These are phyloP conservation scores for Synanthedon andrenaeformis DNA, from an alignment of 2,888 invertebrate species.

Conservation along the genomic window DNA sequence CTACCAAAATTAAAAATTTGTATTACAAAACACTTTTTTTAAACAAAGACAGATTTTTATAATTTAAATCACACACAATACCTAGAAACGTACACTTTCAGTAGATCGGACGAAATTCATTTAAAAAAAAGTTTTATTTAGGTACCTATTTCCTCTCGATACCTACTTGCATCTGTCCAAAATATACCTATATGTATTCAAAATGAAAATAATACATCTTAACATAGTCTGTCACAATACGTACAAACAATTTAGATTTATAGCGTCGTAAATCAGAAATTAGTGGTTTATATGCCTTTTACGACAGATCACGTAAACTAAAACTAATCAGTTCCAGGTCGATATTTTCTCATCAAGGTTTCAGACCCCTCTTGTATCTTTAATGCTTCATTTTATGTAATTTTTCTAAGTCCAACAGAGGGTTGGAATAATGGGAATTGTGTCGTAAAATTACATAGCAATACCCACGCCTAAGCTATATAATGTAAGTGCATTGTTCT, in stretches of 20 bases:
- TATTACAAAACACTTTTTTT: too few relatives aligned
- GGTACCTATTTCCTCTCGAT: too few relatives aligned
- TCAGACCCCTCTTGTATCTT: constrained; percentile 17
- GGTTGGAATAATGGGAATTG: constrained; percentile 23
- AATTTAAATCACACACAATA: too few relatives aligned
- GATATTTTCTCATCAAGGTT: constrained; percentile 30
- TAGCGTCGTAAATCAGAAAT: constrained; percentile 51
- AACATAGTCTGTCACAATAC: constrained; percentile 26
- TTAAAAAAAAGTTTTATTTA: too few relatives aligned
- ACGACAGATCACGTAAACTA: constrained; percentile 35
- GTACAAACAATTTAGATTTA: constrained; percentile 46
- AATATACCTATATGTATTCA: too few relatives aligned
- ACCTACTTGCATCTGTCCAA: too few relatives aligned
- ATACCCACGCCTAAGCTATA: constrained; percentile 7
- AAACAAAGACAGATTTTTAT: too few relatives aligned
- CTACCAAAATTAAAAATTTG: too few relatives aligned
- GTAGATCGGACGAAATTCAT: too few relatives aligned
- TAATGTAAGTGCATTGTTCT: constrained; percentile 9
- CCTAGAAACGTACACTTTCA: too few relatives aligned
- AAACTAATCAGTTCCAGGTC: constrained; percentile 39
- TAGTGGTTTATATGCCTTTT: constrained; percentile 42
- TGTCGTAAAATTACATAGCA: constrained; percentile 13
- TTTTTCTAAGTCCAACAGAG: constrained; percentile 9
- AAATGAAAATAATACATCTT: too few relatives aligned
- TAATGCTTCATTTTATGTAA: constrained; percentile 24